These are phyloP conservation scores for Plestiodon gilberti DNA, from an alignment of 2,113 vertebrate species.

Conservation along the genomic window DNA sequence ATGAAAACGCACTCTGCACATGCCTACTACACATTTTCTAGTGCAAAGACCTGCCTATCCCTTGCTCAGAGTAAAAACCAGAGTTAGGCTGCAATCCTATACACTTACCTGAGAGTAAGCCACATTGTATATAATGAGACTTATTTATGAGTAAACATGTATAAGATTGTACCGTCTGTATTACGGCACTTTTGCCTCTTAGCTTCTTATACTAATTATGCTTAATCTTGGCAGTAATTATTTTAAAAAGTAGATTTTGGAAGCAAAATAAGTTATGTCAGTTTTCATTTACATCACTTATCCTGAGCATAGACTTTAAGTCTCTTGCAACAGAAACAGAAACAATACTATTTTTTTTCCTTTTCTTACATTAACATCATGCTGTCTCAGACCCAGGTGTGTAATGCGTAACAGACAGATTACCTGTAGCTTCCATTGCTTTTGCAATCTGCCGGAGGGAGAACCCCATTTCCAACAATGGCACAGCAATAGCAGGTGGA, in stretches of 20 bases:
- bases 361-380: neutral
- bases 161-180: too few species aligned
- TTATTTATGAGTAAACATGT: too few species aligned
- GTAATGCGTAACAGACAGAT: neutral
- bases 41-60: neutral
- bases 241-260: neutral
- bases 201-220: too few species aligned
- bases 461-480: slow-evolving; percentile 96
- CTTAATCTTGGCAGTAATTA: neutral
- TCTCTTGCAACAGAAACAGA: neutral
- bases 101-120: too few species aligned
- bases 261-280: neutral
- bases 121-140: too few species aligned
- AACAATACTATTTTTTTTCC: too few species aligned
- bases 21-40: neutral
- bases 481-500: slow-evolving; percentile 95
- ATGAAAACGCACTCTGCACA: neutral
- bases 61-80: too few species aligned
- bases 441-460: slow-evolving; percentile 95
- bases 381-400: neutral
- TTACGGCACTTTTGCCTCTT: neutral
- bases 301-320: neutral
- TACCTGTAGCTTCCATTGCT: slow-evolving; percentile 97
- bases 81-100: too few species aligned
- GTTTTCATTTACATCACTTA: neutral